Evolutionary conservation across 2,113 vertebrate species (phyloP), one percentile per base, ranked within the genome.

Genomic region (Numida meleagris): DNA sequence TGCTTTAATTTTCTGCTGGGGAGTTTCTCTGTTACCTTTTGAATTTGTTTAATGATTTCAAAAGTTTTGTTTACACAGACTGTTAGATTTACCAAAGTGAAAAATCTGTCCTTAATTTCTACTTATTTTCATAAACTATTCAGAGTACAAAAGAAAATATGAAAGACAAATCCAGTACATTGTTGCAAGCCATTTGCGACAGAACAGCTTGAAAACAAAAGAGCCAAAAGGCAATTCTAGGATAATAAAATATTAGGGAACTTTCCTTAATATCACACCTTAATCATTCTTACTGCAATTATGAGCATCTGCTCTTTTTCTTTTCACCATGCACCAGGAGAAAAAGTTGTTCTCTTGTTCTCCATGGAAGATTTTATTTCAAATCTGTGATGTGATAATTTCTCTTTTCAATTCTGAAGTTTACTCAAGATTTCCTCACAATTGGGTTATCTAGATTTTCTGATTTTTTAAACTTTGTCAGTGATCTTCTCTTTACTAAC

Each of bases 261-360:
- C 9, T 45, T 77, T 61, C 42, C 3, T 5, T 70, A 61, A 25
- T 53, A 70, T 25, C 25, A 77, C 31, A 72, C 31, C 15, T 73
- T 67, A 51, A 67, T 38, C 42, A 48, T 77, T 15, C 13, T 58
- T 68, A 17, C 53, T 72, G 9, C 65, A 63, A 42, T 58, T 58
- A 51, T 21, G 46, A 34, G 18, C 15, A 72, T 36, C 20, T 83
- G 18, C 6, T 72, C 7, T 67, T 82, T 14, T 29, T 4, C 24
- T 62, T 88, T 79, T 33, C 4, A 25, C 34, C 2, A 2, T 2
- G 5, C 1, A 0, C 5, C 15, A 8, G 6, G 23, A 75, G 48
- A 89, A 46, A 7, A 72, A 9, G 12, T 46, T 82, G 33, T 38
- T 79, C 38, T 82, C 34, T 12, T 38, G 21, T 4, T 68, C 33